Evolutionary conservation across 2,797 vertebrate species (phyloP).

Genomic region (Botia almorhae): DNA sequence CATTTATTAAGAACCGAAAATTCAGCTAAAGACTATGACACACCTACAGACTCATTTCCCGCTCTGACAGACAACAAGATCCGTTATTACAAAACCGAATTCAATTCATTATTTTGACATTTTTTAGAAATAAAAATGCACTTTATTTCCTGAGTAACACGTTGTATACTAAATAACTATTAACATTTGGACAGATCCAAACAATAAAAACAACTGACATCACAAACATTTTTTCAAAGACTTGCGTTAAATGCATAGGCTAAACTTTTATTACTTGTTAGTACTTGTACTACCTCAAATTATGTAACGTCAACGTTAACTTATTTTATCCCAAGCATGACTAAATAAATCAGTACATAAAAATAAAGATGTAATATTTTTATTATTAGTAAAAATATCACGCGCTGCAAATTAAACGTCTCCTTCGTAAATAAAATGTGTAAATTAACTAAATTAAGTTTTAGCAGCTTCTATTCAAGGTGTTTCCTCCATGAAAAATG

Average conservation of each 20-base stretch:
- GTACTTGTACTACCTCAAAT: too few species aligned
- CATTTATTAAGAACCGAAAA: background rate
- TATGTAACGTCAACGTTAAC: too few species aligned
- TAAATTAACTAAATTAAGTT: background rate
- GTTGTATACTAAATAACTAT: background rate
- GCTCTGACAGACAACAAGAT: background rate
- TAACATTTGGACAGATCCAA: background rate
- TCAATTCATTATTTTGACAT: background rate
- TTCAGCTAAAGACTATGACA: background rate
- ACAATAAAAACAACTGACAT: background rate
- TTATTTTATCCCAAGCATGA: too few species aligned
- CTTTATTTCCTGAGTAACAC: too few species aligned
- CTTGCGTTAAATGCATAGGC: too few species aligned
- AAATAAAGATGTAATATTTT: background rate
- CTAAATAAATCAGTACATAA: background rate
- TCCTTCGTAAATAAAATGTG: background rate
- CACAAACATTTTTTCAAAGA: background rate
- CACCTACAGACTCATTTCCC: background rate
- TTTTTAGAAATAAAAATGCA: background rate
- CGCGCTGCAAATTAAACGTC: background rate
- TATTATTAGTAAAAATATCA: background rate
- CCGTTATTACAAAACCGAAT: background rate
- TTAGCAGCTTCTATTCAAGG: background rate
- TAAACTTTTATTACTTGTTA: too few species aligned
- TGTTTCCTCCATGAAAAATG: constrained; percentile 52